These are phyloP conservation scores for Euproctis similis DNA, from an alignment of 2,888 invertebrate species.

Conservation along the genomic window DNA sequence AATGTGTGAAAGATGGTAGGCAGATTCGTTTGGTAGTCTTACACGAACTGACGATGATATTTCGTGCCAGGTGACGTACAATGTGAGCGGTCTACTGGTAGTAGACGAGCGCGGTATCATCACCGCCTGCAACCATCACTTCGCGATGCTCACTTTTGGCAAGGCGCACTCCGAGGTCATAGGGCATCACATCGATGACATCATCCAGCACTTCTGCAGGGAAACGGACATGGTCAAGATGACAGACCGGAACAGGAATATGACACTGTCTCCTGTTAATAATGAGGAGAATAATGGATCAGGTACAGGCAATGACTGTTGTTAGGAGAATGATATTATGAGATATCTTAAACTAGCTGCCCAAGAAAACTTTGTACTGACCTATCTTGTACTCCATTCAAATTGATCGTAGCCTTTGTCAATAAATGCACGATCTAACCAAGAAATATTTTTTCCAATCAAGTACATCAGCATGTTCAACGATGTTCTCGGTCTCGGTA, in stretches of 20 bases:
- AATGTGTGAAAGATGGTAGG: too few species aligned
- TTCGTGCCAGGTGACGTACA: constrained; percentile 68
- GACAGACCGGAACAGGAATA: constrained; percentile 59
- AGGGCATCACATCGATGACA: constrained; percentile 70
- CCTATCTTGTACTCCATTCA: too few species aligned
- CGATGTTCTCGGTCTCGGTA: too few species aligned
- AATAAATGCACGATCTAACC: too few species aligned
- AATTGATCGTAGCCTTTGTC: too few species aligned
- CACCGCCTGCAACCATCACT: constrained; percentile 80
- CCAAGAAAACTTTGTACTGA: too few species aligned
- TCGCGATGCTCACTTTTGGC: constrained; percentile 79
- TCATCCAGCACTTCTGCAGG: constrained; percentile 79
- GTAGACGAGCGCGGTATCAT: constrained; percentile 78
- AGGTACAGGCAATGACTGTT: too few species aligned
- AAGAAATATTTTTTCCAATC: too few species aligned
- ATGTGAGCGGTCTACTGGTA: constrained; percentile 80
- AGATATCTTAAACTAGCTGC: too few species aligned
- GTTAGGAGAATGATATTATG: too few species aligned
- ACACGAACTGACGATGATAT: background rate
- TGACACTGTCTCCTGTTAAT: constrained; percentile 73
- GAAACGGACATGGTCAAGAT: constrained; percentile 68
- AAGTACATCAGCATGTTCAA: too few species aligned
- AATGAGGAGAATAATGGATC: constrained; percentile 68
- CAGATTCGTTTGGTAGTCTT: too few species aligned
- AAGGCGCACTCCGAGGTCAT: constrained; percentile 76